phyloP scores from a whole-genome alignment of 2,888 invertebrate species.

The Sphinx pinastri region DNA sequence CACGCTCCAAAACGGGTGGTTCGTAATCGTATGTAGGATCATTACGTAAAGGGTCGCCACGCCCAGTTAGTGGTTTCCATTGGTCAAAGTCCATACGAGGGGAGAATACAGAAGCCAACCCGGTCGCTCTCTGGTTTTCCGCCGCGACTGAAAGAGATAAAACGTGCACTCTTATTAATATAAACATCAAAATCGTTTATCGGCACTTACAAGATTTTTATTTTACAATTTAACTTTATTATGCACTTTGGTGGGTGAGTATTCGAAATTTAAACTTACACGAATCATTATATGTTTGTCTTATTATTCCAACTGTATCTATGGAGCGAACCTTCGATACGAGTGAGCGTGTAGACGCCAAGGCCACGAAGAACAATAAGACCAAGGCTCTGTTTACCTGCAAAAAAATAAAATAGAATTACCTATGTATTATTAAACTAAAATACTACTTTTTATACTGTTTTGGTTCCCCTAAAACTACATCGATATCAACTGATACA shows the following conservation, averaged over 20 bases:
- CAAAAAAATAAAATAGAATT: slow-evolving; percentile 11
- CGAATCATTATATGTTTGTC: slow-evolving; percentile 12
- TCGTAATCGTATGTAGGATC: slow-evolving; percentile 94
- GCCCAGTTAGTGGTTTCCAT: slow-evolving; percentile 91
- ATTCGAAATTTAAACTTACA: slow-evolving; percentile 15
- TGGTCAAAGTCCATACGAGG: slow-evolving; percentile 93
- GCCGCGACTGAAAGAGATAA: slow-evolving; percentile 58
- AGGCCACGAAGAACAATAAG: slow-evolving; percentile 2
- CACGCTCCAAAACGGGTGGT: slow-evolving; percentile 90
- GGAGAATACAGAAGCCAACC: slow-evolving; percentile 82
- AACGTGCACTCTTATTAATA: not conserved
- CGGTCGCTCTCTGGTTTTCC: slow-evolving; percentile 52
- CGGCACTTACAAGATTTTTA: not conserved
- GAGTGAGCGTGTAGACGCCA: not conserved
- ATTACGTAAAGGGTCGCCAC: slow-evolving; percentile 91
- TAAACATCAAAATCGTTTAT: not conserved
- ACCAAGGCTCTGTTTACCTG: slow-evolving; percentile 15
- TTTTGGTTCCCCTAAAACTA: too few relatives aligned
- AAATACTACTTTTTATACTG: too few relatives aligned
- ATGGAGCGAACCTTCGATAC: not conserved
- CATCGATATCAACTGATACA: too few relatives aligned
- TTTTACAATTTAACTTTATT: not conserved
- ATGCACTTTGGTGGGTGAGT: not conserved
- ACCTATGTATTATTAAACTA: not conserved
- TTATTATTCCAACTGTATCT: slow-evolving; percentile 4